Evolutionary conservation across 2,888 invertebrate species (phyloP).

Genomic region (Sabatieria punctata): DNA sequence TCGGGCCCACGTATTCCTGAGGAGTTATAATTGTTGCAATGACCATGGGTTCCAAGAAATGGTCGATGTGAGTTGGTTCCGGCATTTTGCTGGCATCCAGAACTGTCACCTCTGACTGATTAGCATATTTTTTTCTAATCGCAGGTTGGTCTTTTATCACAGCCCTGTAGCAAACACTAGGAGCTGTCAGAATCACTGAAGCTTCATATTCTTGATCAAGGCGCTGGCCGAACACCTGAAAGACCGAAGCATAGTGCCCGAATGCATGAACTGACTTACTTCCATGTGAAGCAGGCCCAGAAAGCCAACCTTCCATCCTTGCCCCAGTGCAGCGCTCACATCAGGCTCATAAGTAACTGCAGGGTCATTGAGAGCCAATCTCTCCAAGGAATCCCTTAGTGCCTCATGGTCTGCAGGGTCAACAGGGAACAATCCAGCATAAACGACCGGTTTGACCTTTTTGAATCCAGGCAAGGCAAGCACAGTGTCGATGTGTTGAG

Average conservation of each 20-base stretch:
- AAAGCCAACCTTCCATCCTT: slow-evolving; percentile 9
- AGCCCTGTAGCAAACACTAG: slow-evolving; percentile 41
- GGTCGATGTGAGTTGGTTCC: slow-evolving; percentile 9
- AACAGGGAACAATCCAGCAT: slow-evolving; percentile 71
- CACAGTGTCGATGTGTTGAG: slow-evolving; percentile 34
- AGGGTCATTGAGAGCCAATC: slow-evolving; percentile 78
- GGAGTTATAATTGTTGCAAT: slow-evolving; percentile 76
- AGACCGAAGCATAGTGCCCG: not conserved
- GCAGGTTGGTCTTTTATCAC: slow-evolving; percentile 13
- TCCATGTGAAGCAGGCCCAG: slow-evolving; percentile 41
- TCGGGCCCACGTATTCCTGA: slow-evolving; percentile 32
- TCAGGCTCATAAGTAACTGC: slow-evolving; percentile 54
- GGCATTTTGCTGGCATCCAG: slow-evolving; percentile 14
- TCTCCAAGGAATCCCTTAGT: slow-evolving; percentile 55
- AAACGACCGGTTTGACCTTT: slow-evolving; percentile 57
- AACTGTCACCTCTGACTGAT: slow-evolving; percentile 18
- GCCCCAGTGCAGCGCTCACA: not conserved
- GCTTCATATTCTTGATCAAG: slow-evolving; percentile 40
- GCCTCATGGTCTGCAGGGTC: slow-evolving; percentile 42
- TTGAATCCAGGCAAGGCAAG: slow-evolving; percentile 48
- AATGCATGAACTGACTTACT: slow-evolving; percentile 28
- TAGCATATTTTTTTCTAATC: slow-evolving; percentile 16
- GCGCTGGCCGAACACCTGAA: slow-evolving; percentile 34
- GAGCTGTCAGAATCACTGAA: slow-evolving; percentile 39
- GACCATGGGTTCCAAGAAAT: slow-evolving; percentile 55